Base-by-base conservation (phyloP, 2,797 vertebrate species). In the Florisuga fusca region DNA sequence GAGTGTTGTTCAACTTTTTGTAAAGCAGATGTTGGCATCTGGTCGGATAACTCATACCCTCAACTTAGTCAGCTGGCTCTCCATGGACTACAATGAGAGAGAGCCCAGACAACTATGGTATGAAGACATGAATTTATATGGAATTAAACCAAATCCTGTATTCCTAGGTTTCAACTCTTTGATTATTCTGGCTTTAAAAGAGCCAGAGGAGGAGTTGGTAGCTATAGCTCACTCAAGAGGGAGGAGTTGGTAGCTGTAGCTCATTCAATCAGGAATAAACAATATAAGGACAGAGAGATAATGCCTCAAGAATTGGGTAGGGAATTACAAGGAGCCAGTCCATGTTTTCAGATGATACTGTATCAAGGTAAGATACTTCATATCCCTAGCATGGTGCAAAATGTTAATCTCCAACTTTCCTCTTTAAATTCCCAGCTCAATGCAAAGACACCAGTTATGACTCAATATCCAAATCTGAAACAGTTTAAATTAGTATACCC, bases 361-460 rank as follows among this genome's bases (percentile, higher is more conserved):
- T 2, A 0, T 58, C 18, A 77, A 61, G 50, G 67, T 69, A 72
- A 59, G 91, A 68, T 16, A 58, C 10, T 82, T 82, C 26, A 76
- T 10, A 74, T 12, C 7, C 19, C 29, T 59, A 20, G 67, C 12
- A 16, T 6, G 7, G 43, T 45, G 82, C 29, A 74, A 67, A 93
- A 61, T 19, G 15, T 64, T 83, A 15, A 69, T 77, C 71, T 68
- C 54, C 74, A 33, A 36, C 15, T 77, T 61, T n/a, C 41, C 18
- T 64, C 34, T 87, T 80, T 83, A 86, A 91, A 93, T 87, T 62
- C 57, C 15, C 54, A 87, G 54, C 67, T 88, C 58, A 84, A 61
- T 21, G 15, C 4, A 3, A 83, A 87, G 68, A 67, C 31, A 68
- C 21, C 12, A 76, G 22, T 77, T 16, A n/a, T 54, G 46, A 74